Percentiles rank a stretch among this genome's conserved stretches.
phyloP scores from a whole-genome alignment of 2,888 invertebrate genomes.

The Agrochola circellaris region DNA sequence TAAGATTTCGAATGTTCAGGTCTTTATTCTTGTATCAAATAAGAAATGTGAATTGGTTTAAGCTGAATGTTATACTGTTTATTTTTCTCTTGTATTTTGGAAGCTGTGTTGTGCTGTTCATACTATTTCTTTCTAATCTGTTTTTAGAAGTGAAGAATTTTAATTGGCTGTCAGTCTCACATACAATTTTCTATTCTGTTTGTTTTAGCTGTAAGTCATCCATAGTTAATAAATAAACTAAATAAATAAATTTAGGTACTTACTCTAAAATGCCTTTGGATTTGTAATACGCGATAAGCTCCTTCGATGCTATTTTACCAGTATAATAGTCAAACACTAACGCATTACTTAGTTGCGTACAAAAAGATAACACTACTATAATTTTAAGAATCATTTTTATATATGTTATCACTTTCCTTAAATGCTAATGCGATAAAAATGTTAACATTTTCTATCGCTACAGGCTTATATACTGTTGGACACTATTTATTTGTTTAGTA shows the following conservation, averaged over 20 bases:
- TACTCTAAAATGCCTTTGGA: constrained; percentile 30
- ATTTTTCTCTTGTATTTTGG: no score
- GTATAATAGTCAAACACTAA: constrained; percentile 19
- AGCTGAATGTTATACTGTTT: no score
- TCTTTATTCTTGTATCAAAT: no score
- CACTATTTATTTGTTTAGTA: constrained; percentile 17
- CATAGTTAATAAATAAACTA: no score
- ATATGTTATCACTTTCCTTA: neutral
- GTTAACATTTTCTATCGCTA: neutral
- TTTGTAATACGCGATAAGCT: constrained; percentile 24
- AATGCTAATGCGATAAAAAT: neutral
- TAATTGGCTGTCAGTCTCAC: no score
- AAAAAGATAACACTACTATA: neutral
- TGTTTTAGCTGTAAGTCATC: no score
- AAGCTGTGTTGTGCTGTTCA: no score
- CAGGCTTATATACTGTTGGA: constrained; percentile 13
- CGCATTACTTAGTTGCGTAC: constrained; percentile 1
- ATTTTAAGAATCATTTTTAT: constrained; percentile 9
- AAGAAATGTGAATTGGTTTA: no score
- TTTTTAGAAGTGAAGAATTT: no score
- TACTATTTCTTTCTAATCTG: no score
- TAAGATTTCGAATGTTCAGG: no score
- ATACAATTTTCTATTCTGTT: no score
- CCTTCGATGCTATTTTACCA: constrained; percentile 11
- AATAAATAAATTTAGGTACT: constrained; percentile 21